Evolutionary conservation across 2,888 invertebrate species (phyloP).

Genomic region (Thyatira batis): DNA sequence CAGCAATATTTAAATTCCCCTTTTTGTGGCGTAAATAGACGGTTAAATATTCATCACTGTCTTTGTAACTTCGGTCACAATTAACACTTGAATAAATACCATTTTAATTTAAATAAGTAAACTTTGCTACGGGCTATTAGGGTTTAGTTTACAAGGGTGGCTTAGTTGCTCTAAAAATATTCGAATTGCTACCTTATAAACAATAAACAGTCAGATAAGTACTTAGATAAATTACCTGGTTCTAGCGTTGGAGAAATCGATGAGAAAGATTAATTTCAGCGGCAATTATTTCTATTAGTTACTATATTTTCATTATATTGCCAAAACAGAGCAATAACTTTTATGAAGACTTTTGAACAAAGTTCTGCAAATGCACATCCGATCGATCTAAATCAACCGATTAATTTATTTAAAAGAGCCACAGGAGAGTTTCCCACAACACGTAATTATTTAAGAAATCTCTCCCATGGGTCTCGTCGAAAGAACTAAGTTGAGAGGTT

Average conservation of each 20-base stretch:
- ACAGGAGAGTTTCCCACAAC: neutral
- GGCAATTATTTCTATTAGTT: too few relatives aligned
- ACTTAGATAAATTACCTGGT: too few relatives aligned
- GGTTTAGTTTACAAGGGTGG: neutral
- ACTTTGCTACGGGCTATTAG: neutral
- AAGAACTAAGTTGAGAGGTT: neutral
- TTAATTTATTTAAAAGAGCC: too few relatives aligned
- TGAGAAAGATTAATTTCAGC: too few relatives aligned
- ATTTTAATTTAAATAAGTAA: neutral
- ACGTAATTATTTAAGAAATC: neutral
- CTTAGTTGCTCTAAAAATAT: neutral
- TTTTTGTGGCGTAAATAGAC: conserved; percentile 1
- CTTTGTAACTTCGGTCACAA: neutral
- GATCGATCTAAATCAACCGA: too few relatives aligned
- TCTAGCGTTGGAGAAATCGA: too few relatives aligned
- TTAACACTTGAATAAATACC: neutral
- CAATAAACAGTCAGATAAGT: neutral
- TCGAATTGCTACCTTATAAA: neutral
- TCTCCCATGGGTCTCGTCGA: neutral
- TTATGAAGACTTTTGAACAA: too few relatives aligned
- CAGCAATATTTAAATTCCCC: conserved; percentile 1
- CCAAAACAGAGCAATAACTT: too few relatives aligned
- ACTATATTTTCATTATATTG: too few relatives aligned
- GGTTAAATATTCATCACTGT: neutral
- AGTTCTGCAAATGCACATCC: too few relatives aligned